Evolutionary conservation across 1,140 invertebrate genomes (phyloP), one percentile per base, ranked within the genome.

Genomic region (Achatina immaculata): DNA sequence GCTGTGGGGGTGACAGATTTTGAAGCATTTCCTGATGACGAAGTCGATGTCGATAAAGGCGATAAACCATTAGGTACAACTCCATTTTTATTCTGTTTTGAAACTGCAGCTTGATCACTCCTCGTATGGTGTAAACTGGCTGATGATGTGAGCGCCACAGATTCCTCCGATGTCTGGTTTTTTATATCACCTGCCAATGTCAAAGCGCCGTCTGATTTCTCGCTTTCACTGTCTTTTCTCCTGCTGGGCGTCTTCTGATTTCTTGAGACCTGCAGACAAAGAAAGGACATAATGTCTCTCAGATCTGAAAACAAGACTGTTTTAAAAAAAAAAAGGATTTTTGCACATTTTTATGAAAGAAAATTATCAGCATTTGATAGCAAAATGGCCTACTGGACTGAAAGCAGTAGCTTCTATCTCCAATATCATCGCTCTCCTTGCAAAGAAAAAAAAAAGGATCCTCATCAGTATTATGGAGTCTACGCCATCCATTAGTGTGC

Each of bases 241-340:
- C 28, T 48, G 31, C 28, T 73, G 38, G 71, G 42, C 28, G 38
- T 40, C 34, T 43, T 73, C 42, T 73, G 71, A 48, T 73, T 73
- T 73, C 71, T 73, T 1, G 71, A 43, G 40, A 73, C 71, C 71
- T 73, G 43, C 34, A 69, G n/a, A 69, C n/a, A 34, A 69, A n/a
- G 66, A 4, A 34, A 65, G 7, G 58, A 28, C 31, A 28, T 34
- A 65, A 28, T 65, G n/a, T 34, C 31, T 11, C 31, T 24, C 7
- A 34, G 4, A 65, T 11, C 31, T 11, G 9, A 65, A 6, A 65
- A 65, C n/a, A 24, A 51, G 24, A 24, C 24, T 24, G 24, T 24
- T n/a, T 14, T n/a, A n/a, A n/a, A n/a, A n/a, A n/a, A n/a, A n/a
- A n/a, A n/a, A n/a, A n/a, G n/a, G n/a, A n/a, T n/a, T n/a, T n/a